Conservation (phyloP, 2,888 invertebrate genomes). For the Synergus gifuensis region DNA sequence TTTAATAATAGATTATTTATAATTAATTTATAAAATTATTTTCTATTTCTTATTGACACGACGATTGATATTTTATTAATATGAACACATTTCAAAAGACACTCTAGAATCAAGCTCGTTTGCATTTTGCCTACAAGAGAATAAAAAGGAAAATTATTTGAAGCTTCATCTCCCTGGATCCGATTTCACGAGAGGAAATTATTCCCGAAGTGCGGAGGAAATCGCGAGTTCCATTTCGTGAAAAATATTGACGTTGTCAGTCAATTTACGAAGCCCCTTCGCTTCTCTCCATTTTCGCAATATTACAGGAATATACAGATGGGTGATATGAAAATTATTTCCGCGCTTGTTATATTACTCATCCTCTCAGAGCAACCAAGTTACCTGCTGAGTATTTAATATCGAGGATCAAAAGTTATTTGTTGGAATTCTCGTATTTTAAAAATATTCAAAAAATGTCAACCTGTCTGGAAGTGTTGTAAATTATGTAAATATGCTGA, state of each 20-base stretch:
- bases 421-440: conserved; percentile 4
- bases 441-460: neutral
- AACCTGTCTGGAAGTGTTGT: neutral
- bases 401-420: conserved; percentile 28
- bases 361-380: conserved; percentile 11
- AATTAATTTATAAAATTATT: too few relatives aligned
- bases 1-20: too few relatives aligned
- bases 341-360: conserved; percentile 1
- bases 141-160: neutral
- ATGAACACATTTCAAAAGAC: conserved; percentile 68
- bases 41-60: conserved; percentile 62
- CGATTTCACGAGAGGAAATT: neutral
- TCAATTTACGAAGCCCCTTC: conserved; percentile 20
- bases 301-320: conserved; percentile 7
- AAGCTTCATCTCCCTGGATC: neutral
- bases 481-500: neutral
- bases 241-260: conserved; percentile 27
- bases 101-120: conserved; percentile 38
- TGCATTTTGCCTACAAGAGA: conserved; percentile 1
- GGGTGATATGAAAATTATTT: conserved; percentile 22
- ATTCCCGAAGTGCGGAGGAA: neutral
- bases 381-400: conserved; percentile 27
- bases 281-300: conserved; percentile 14
- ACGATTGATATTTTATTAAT: conserved; percentile 71
- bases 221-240: neutral